Evolutionary conservation across 2,888 invertebrate genomes (phyloP), one percentile per base, ranked within the genome.

Genomic region (Sylvicola cinctus): DNA sequence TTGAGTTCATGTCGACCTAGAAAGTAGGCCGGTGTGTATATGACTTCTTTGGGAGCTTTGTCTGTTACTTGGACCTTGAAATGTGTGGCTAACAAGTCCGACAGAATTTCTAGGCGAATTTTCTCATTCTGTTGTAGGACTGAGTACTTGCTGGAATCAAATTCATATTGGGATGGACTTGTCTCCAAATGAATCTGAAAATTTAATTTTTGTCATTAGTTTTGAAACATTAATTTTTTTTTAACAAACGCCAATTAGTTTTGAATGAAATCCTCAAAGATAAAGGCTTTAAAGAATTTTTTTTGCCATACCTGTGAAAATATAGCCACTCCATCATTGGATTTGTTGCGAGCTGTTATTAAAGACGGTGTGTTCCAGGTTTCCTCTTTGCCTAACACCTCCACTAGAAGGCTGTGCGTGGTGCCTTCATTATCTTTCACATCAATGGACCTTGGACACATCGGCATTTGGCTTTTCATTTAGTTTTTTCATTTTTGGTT

Each of bases 361-460:
- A 84, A 61, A 39, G 81, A 81, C 2, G 84, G 84, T 0, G 83
- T 83, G 36, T 83, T 76, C 83, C 84, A 84, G 0, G 81, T 84
- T 52, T 84, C 83, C 47, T 84, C 84, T 0, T 75, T 74, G 1
- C 81, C 83, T 37, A 84, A 57, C 17, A 83, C 73, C 48, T 77
- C 70, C 6, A 84, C 76, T 44, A 77, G 71, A 40, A 84, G 56
- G 42, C 70, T 71, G 49, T 81, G 76, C 33, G 44, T 41, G 29
- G 65, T 63, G 1, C 67, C 69, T 40, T 66, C 63, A 36, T 52
- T 44, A 50, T 62, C 62, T 45, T 53, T 53, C 40, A 62, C 50
- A 49, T 62, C 61, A 44, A 61, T 51, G 43, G 60, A 57, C 50
- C 60, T 56, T 50, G 59, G 61, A 51, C 55, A 58, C 49, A 58